A percentile compares a stretch with the other conserved stretches of the same genome.
Evolutionary conservation across 1,140 invertebrate species (phyloP).

Genomic region (Pollicipes pollicipes): DNA sequence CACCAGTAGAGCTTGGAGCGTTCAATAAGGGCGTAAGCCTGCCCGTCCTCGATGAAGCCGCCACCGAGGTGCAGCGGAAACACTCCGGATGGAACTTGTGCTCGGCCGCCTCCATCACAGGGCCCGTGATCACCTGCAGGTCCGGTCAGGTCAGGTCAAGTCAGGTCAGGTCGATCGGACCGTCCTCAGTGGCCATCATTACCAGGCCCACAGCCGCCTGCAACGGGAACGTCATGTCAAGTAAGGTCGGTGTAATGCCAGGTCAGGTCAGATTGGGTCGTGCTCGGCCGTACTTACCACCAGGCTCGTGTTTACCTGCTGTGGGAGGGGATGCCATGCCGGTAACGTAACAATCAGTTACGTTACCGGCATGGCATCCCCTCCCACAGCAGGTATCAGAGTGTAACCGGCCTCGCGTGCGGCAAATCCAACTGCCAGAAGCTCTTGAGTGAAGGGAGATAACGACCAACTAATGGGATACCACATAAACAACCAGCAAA

Average conservation of each 20-base stretch:
- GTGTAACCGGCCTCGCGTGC: too few species aligned
- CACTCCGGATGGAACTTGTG: conserved; percentile 92
- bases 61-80: conserved; percentile 61
- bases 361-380: too few species aligned
- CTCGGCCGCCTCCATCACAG: conserved; percentile 83
- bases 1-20: conserved; percentile 72
- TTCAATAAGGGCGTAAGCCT: conserved; percentile 74
- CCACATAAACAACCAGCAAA: too few species aligned
- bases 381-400: too few species aligned
- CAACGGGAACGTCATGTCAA: not conserved
- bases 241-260: not conserved
- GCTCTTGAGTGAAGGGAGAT: too few species aligned
- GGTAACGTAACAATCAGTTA: too few species aligned
- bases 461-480: too few species aligned
- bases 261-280: not conserved
- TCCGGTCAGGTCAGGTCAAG: conserved; percentile 10
- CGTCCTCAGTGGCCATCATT: conserved; percentile 4
- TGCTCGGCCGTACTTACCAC: too few species aligned
- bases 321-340: too few species aligned
- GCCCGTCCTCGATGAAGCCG: conserved; percentile 74
- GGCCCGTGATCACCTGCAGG: conserved; percentile 62
- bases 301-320: too few species aligned
- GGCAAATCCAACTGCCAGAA: too few species aligned
- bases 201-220: not conserved
- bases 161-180: too few species aligned